These are phyloP conservation scores for Diprion similis DNA, from an alignment of 1,140 invertebrate species.

Conservation along the genomic window DNA sequence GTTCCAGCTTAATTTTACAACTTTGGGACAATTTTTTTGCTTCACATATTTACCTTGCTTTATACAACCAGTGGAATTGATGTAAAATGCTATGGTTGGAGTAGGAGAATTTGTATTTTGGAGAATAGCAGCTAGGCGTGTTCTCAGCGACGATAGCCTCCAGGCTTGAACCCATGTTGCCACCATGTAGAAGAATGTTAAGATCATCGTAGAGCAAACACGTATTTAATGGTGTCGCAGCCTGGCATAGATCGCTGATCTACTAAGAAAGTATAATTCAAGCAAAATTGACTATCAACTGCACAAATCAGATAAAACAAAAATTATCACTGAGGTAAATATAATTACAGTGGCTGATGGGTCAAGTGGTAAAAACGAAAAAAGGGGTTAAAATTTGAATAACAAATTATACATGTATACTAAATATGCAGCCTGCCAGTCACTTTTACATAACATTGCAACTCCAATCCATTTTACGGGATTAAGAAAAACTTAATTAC, in stretches of 20 bases:
- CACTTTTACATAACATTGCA: neutral
- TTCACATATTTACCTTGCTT: slow-evolving; percentile 52
- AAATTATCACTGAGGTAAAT: neutral
- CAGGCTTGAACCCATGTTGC: slow-evolving; percentile 73
- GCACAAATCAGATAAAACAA: neutral
- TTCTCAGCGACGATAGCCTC: slow-evolving; percentile 65
- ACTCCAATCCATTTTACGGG: too few relatives aligned
- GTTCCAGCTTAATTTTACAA: too few relatives aligned
- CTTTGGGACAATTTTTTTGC: slow-evolving; percentile 41
- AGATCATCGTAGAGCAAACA: slow-evolving; percentile 55
- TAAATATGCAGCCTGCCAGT: neutral
- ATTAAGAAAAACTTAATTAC: neutral
- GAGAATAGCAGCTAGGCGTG: slow-evolving; percentile 40
- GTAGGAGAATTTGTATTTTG: slow-evolving; percentile 33
- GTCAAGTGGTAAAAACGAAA: neutral
- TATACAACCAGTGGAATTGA: slow-evolving; percentile 46
- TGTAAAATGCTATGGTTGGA: slow-evolving; percentile 55
- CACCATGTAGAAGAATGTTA: slow-evolving; percentile 73
- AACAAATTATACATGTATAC: neutral
- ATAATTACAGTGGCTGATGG: neutral
- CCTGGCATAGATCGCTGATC: neutral
- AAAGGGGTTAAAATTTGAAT: neutral
- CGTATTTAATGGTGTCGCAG: too few relatives aligned
- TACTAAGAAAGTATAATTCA: neutral
- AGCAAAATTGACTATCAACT: neutral